Evolutionary conservation across 37 sponge, comb jelly and placozoan species (phyloP).

Genomic region (Corticium candelabrum): DNA sequence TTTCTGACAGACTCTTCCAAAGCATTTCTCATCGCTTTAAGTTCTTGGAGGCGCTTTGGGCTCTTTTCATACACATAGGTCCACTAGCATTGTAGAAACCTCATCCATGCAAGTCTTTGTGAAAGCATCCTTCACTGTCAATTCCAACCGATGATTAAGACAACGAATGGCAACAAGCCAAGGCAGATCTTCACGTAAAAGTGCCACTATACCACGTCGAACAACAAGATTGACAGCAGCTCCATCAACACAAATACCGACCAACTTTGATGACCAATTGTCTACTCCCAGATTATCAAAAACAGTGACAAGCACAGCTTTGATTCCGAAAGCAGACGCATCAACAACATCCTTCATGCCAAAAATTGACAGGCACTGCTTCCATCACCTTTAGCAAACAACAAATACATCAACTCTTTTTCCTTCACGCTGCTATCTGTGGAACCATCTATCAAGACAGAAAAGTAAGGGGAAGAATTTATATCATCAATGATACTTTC

Average conservation of each 20-base stretch:
- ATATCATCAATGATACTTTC: constrained; percentile 19
- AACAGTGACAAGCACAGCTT: neutral
- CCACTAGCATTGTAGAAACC: constrained; percentile 24
- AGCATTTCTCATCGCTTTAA: constrained; percentile 2
- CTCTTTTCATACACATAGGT: constrained; percentile 21
- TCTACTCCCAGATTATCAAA: constrained; percentile 13
- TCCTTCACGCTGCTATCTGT: constrained; percentile 13
- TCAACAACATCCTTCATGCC: constrained; percentile 14
- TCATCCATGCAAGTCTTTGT: constrained; percentile 22
- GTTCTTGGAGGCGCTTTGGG: constrained; percentile 16
- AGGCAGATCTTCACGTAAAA: constrained; percentile 20
- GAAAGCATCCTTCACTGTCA: constrained; percentile 13
- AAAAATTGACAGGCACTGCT: constrained; percentile 17
- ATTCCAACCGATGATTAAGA: neutral
- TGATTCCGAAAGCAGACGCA: constrained; percentile 19
- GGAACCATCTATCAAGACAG: constrained; percentile 33
- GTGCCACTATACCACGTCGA: constrained; percentile 20
- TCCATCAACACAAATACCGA: constrained; percentile 33
- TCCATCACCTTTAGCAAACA: constrained; percentile 18
- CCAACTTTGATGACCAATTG: constrained; percentile 13
- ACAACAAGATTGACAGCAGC: constrained; percentile 31
- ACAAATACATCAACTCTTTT: constrained; percentile 24
- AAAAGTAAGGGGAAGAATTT: constrained; percentile 10
- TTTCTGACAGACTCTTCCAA: constrained; percentile 14
- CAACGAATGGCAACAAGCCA: constrained; percentile 14